Percentiles rank a stretch among this genome's conserved stretches.
phyloP scores from a whole-genome alignment of 2,113 vertebrate genomes.

The Galeopterus variegatus region DNA sequence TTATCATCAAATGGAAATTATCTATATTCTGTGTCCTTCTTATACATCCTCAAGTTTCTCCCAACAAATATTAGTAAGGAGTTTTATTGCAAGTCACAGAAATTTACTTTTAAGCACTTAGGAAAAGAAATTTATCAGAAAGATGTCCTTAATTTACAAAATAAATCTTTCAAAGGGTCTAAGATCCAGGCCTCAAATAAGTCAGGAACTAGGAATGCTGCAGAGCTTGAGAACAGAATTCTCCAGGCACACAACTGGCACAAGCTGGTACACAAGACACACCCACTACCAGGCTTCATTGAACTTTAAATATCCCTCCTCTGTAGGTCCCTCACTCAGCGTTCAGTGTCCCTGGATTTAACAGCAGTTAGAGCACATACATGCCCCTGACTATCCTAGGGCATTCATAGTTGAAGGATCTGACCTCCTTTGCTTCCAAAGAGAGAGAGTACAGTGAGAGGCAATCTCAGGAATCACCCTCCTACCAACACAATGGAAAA shows the following conservation, averaged over 20 bases:
- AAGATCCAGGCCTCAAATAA: background rate
- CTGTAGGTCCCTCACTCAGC: background rate
- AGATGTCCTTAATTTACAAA: background rate
- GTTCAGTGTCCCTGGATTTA: background rate
- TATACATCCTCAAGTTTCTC: background rate
- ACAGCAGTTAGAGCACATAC: background rate
- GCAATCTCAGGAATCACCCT: background rate
- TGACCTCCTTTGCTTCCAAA: background rate
- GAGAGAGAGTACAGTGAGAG: background rate
- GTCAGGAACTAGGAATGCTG: background rate
- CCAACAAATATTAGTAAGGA: background rate
- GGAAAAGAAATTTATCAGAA: background rate
- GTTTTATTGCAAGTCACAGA: background rate
- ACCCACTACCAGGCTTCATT: background rate
- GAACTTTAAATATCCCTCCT: background rate
- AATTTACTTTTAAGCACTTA: conserved; percentile 4
- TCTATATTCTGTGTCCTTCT: background rate
- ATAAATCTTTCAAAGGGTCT: background rate
- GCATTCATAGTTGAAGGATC: background rate
- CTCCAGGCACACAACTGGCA: too few species aligned
- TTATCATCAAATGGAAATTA: conserved; percentile 23
- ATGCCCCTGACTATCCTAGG: background rate
- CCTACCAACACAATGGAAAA: background rate
- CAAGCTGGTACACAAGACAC: background rate
- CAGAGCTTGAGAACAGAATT: background rate